Conservation (phyloP, 2,888 invertebrate species). For the Ligdia adustata region DNA sequence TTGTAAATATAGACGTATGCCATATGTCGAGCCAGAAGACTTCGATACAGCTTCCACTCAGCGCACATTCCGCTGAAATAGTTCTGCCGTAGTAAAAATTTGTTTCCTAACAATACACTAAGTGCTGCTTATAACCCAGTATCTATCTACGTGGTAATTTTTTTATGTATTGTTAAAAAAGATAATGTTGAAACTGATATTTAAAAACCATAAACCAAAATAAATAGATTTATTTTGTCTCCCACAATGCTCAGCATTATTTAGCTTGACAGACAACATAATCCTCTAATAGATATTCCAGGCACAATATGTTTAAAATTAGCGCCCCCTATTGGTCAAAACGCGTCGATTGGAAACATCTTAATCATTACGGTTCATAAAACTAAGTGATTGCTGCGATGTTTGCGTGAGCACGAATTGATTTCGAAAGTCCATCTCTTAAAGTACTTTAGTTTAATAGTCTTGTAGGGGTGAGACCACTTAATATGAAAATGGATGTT, state of each 20-base stretch:
- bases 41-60: no score
- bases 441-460: conserved; percentile 59
- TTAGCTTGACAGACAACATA: conserved; percentile 43
- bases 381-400: conserved; percentile 81
- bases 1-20: conserved; percentile 75
- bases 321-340: conserved; percentile 57
- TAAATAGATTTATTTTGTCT: conserved; percentile 52
- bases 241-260: conserved; percentile 25
- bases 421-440: conserved; percentile 74
- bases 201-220: no score
- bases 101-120: no score
- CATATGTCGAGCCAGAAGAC: conserved; percentile 63
- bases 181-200: no score
- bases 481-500: conserved; percentile 32
- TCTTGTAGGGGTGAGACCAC: conserved; percentile 43
- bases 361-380: conserved; percentile 83
- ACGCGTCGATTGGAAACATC: conserved; percentile 68
- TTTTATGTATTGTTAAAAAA: no score
- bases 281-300: conserved; percentile 77
- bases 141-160: no score
- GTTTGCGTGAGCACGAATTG: conserved; percentile 76
- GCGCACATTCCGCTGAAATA: no score
- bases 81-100: no score
- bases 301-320: conserved; percentile 75
- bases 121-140: no score